Percentiles rank a stretch among this genome's conserved stretches.
phyloP scores from a whole-genome alignment of 1,140 invertebrate species.

The Calliopsis andreniformis region DNA sequence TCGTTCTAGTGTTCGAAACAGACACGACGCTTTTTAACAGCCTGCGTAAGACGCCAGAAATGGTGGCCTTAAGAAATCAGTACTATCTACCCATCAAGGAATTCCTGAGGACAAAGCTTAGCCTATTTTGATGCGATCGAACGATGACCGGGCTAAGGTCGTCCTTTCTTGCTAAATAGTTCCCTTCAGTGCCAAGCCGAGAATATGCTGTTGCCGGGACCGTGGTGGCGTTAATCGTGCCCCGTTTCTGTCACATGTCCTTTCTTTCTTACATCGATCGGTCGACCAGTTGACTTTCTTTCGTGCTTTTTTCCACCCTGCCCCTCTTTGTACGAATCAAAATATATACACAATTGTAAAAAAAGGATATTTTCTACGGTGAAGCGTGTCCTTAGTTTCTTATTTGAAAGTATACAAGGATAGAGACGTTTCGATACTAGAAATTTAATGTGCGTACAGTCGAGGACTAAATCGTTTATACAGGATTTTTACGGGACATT shows the following conservation, averaged over 20 bases:
- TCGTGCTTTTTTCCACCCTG: neutral
- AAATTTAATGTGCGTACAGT: neutral
- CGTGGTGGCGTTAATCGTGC: conserved; percentile 17
- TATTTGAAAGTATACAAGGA: neutral
- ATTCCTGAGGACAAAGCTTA: conserved; percentile 84
- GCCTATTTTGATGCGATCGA: conserved; percentile 78
- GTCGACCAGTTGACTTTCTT: neutral
- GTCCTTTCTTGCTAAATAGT: conserved; percentile 54
- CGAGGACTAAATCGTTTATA: conserved; percentile 15
- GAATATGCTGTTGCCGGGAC: conserved; percentile 43
- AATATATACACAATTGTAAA: neutral
- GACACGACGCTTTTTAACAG: conserved; percentile 87
- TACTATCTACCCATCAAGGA: conserved; percentile 92
- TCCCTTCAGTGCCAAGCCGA: conserved; percentile 65
- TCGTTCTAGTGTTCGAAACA: conserved; percentile 88
- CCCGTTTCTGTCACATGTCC: conserved; percentile 5
- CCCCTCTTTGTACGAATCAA: neutral
- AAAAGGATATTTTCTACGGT: neutral
- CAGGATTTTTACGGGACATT: conserved; percentile 3
- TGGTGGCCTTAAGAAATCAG: conserved; percentile 88
- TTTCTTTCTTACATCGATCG: neutral
- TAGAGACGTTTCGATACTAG: neutral
- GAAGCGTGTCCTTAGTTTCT: neutral
- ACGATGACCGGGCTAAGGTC: conserved; percentile 61
- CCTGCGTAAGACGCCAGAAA: conserved; percentile 89